Evolutionary conservation across 2,113 vertebrate genomes (phyloP).

Genomic region (Brienomyrus brachyistius): DNA sequence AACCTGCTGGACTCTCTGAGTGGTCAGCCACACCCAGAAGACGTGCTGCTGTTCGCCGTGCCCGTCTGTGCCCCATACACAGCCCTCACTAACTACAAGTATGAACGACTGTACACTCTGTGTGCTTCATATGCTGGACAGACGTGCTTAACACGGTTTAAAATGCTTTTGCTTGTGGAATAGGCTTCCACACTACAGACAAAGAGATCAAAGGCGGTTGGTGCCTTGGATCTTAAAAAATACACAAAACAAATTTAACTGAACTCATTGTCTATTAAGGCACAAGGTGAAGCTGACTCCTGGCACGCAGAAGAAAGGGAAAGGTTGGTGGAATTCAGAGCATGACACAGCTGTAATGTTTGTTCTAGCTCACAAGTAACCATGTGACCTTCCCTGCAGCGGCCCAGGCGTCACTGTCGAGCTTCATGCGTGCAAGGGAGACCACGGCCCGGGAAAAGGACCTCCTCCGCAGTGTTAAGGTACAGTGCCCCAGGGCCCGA

Average conservation of each 20-base stretch:
- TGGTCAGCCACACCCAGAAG: conserved; percentile 82
- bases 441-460: conserved; percentile 80
- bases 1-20: conserved; percentile 79
- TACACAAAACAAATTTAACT: not conserved
- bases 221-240: not conserved
- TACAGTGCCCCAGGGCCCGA: conserved; percentile 33
- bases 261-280: conserved; percentile 42
- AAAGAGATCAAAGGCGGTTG: not conserved
- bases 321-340: conserved; percentile 64
- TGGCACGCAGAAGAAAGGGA: conserved; percentile 92
- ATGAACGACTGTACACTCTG: conserved; percentile 31
- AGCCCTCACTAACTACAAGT: conserved; percentile 85
- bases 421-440: conserved; percentile 89
- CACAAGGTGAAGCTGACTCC: conserved; percentile 96
- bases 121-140: not conserved
- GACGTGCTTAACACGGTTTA: not conserved
- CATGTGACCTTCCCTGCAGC: conserved; percentile 54
- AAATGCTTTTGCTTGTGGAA: not conserved
- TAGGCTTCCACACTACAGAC: not conserved
- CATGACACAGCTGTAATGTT: not conserved
- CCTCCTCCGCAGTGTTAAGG: conserved; percentile 91
- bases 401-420: conserved; percentile 85
- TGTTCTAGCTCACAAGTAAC: not conserved
- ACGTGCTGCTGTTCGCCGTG: conserved; percentile 82
- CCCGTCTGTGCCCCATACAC: conserved; percentile 90